These are phyloP conservation scores for Nasonia vitripennis DNA, from an alignment of 1,140 invertebrate species.

Conservation along the genomic window DNA sequence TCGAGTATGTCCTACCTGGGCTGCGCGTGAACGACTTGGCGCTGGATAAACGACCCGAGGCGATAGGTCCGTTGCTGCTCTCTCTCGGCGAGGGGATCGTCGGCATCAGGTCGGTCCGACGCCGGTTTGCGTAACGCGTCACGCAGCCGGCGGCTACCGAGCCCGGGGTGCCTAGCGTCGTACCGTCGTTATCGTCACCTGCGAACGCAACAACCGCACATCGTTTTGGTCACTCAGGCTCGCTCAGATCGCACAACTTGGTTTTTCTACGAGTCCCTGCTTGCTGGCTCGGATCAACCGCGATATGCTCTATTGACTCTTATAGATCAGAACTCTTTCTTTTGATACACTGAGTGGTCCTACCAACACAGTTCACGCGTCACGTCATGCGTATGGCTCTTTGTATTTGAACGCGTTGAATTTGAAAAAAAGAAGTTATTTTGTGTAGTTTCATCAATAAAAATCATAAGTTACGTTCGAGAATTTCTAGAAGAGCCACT, in stretches of 20 bases:
- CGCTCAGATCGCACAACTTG: background rate
- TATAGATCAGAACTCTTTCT: background rate
- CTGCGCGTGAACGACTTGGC: constrained; percentile 77
- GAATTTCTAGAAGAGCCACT: background rate
- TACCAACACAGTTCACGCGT: background rate
- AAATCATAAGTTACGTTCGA: background rate
- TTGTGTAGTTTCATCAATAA: background rate
- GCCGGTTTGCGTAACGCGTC: constrained; percentile 79
- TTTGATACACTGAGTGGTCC: background rate
- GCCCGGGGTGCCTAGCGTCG: constrained; percentile 14
- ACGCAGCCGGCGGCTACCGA: background rate
- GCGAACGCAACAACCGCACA: constrained; percentile 51
- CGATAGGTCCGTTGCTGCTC: constrained; percentile 69
- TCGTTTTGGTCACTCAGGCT: background rate
- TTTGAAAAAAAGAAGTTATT: background rate
- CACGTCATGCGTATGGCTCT: constrained; percentile 8
- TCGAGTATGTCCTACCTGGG: constrained; percentile 92
- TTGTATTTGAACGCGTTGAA: background rate
- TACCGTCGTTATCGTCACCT: constrained; percentile 74
- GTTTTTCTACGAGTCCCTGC: background rate
- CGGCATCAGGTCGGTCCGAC: constrained; percentile 92
- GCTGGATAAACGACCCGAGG: constrained; percentile 31
- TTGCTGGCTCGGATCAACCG: background rate
- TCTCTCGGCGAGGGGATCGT: constrained; percentile 87
- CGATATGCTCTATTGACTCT: too few species aligned